Evolutionary conservation across 35 echinoderm and acorn worm species (phyloP).

Genomic region (Apostichopus californicus): DNA sequence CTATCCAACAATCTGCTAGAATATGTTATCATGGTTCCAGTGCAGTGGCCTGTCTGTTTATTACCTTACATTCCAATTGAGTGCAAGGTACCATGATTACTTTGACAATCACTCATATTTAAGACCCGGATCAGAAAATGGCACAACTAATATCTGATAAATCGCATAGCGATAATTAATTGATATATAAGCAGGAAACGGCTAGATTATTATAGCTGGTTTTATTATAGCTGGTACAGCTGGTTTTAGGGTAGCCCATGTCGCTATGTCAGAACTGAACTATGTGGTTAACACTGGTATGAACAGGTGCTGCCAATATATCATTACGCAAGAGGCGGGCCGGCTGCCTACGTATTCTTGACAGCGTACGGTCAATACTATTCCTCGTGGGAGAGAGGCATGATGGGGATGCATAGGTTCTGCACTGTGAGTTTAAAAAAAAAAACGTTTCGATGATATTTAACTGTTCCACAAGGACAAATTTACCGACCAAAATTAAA

Average conservation of each 20-base stretch:
- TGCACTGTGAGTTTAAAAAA: conserved; percentile 4
- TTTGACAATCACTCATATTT: too few species aligned
- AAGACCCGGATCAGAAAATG: too few species aligned
- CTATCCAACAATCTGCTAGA: too few species aligned
- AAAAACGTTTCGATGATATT: neutral
- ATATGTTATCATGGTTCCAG: too few species aligned
- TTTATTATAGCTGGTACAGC: too few species aligned
- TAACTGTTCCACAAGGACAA: neutral
- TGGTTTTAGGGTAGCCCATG: neutral
- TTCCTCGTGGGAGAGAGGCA: conserved; percentile 30
- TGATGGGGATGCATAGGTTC: conserved; percentile 34
- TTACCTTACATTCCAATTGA: too few species aligned
- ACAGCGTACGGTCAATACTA: conserved; percentile 66
- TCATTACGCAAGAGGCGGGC: conserved; percentile 43
- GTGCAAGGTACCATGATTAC: too few species aligned
- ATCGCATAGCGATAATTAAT: too few species aligned
- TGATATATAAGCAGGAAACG: too few species aligned
- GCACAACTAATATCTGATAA: too few species aligned
- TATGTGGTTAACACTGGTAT: neutral
- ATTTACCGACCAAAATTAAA: neutral
- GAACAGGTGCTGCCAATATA: conserved; percentile 66
- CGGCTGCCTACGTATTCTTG: conserved; percentile 57
- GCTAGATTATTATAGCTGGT: too few species aligned
- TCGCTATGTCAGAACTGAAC: neutral
- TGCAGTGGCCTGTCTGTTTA: too few species aligned